phyloP scores from a whole-genome alignment of 2,113 vertebrate species.

The Saguinus imperator region DNA sequence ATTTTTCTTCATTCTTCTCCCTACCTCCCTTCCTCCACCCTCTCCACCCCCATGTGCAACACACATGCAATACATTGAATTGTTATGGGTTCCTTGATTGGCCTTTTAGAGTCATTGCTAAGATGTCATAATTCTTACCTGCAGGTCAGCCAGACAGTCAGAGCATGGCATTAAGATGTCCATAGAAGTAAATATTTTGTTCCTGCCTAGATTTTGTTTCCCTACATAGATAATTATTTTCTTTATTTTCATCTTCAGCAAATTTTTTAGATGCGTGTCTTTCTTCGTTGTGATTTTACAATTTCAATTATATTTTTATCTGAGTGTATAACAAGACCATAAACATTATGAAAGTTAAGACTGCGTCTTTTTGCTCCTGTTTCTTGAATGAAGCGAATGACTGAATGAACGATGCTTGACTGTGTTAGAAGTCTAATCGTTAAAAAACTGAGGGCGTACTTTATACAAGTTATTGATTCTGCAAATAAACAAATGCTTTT shows the following conservation, averaged over 20 bases:
- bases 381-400: constrained; percentile 21
- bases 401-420: not conserved
- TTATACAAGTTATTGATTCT: not conserved
- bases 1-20: not conserved
- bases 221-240: not conserved
- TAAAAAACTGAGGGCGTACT: constrained; percentile 27
- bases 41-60: not conserved
- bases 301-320: not conserved
- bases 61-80: not conserved
- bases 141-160: not conserved
- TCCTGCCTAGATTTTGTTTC: not conserved
- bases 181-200: not conserved
- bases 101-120: not conserved
- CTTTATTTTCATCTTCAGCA: not conserved
- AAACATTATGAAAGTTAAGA: not conserved
- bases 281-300: not conserved
- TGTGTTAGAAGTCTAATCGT: not conserved
- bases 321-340: not conserved
- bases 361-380: not conserved
- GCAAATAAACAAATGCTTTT: not conserved
- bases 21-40: not conserved
- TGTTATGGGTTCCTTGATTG: not conserved
- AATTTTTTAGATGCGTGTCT: not conserved
- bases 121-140: not conserved
- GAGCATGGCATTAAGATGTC: not conserved